Evolutionary conservation across 1,140 invertebrate species (phyloP).

Genomic region (Drosophila oshimai): DNA sequence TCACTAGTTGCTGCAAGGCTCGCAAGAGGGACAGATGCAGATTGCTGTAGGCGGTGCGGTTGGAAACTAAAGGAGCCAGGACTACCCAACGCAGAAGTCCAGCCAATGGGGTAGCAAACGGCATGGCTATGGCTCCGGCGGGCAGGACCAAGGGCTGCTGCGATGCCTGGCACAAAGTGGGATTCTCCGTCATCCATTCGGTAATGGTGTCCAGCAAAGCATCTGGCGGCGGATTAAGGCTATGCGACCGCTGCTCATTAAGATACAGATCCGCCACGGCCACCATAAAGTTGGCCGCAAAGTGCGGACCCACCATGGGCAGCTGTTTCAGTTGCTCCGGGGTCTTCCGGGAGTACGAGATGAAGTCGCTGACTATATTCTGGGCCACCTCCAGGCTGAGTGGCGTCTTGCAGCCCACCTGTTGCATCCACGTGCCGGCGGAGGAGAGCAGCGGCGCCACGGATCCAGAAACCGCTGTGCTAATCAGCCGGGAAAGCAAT

Average conservation of each 20-base stretch:
- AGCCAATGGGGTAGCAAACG: conserved; percentile 90
- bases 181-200: conserved; percentile 87
- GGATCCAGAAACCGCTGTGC: conserved; percentile 89
- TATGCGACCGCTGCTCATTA: conserved; percentile 72
- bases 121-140: conserved; percentile 91
- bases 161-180: conserved; percentile 87
- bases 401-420: conserved; percentile 89
- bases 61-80: conserved; percentile 85
- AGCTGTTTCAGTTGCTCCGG: conserved; percentile 87
- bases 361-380: conserved; percentile 90
- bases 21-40: conserved; percentile 87
- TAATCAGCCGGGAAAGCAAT: conserved; percentile 90
- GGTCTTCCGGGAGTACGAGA: conserved; percentile 87
- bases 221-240: conserved; percentile 84
- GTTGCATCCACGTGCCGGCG: conserved; percentile 93
- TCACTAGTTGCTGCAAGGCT: conserved; percentile 85
- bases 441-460: conserved; percentile 88
- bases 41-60: conserved; percentile 83
- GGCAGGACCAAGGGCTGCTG: conserved; percentile 88
- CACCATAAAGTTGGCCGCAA: conserved; percentile 91
- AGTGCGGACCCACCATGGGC: conserved; percentile 87
- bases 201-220: conserved; percentile 86
- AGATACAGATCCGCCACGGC: conserved; percentile 90
- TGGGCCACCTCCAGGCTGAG: conserved; percentile 88
- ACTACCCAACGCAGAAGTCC: conserved; percentile 89